Conservation (phyloP, 2,888 invertebrate species). For the Copidosoma aretas region DNA sequence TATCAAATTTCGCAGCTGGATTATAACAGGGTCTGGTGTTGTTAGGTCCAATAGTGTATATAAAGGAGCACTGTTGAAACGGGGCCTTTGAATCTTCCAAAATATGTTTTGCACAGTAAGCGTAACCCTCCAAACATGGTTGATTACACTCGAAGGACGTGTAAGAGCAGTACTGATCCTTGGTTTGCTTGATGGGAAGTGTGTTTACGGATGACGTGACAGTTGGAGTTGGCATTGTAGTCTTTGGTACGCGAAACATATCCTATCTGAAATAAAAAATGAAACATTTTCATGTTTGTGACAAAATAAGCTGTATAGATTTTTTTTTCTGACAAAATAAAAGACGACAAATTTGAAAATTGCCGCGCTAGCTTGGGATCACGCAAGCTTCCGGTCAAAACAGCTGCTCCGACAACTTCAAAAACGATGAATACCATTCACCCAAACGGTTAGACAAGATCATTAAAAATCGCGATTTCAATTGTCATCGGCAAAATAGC, state of each 20-base stretch:
- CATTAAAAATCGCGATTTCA: not conserved
- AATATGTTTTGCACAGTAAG: slow-evolving; percentile 84
- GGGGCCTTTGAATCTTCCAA: slow-evolving; percentile 83
- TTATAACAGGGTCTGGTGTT: slow-evolving; percentile 79
- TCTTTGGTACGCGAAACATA: slow-evolving; percentile 56
- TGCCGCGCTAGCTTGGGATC: slow-evolving; percentile 27
- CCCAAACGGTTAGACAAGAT: not conserved
- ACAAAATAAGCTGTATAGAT: no score
- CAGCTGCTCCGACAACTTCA: not conserved
- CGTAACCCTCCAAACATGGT: slow-evolving; percentile 74
- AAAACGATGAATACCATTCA: not conserved
- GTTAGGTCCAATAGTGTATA: slow-evolving; percentile 64
- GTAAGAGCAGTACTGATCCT: slow-evolving; percentile 59
- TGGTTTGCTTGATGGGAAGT: slow-evolving; percentile 44
- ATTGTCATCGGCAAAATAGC: not conserved
- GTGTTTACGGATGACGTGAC: slow-evolving; percentile 26
- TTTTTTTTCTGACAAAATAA: no score
- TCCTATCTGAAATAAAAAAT: slow-evolving; percentile 42
- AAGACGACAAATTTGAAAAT: slow-evolving; percentile 15
- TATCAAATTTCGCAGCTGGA: slow-evolving; percentile 77
- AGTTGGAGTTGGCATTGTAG: slow-evolving; percentile 47
- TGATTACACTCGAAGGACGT: slow-evolving; percentile 73
- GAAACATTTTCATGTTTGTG: no score
- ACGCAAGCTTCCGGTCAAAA: slow-evolving; percentile 15
- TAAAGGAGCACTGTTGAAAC: slow-evolving; percentile 80